Percentiles rank a stretch among this genome's conserved stretches.
Evolutionary conservation across 2,888 invertebrate species (phyloP).

Genomic region (Apodemia duryi): DNA sequence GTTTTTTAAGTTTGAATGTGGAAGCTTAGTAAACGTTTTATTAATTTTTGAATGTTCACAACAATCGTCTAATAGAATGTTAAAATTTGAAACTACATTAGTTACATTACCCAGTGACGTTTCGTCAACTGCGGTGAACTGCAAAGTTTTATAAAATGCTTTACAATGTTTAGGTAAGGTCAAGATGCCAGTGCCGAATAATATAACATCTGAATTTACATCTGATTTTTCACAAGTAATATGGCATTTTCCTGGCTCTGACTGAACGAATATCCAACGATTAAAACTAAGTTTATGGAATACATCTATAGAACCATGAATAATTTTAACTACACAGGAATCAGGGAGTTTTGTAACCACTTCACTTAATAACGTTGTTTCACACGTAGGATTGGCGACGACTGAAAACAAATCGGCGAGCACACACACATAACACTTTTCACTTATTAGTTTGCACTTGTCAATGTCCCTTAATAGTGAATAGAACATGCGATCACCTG

Average conservation of each 20-base stretch:
- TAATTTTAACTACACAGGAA: constrained; percentile 5
- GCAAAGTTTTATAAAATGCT: too few relatives aligned
- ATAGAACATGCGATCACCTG: constrained; percentile 10
- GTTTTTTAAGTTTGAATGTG: too few relatives aligned
- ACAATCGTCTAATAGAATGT: too few relatives aligned
- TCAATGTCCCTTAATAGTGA: constrained; percentile 7
- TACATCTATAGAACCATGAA: constrained; percentile 12
- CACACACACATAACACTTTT: constrained; percentile 16
- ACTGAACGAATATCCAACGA: not conserved
- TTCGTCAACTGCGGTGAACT: too few relatives aligned
- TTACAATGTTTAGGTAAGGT: not conserved
- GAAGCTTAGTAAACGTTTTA: too few relatives aligned
- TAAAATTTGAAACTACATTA: too few relatives aligned
- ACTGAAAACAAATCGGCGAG: constrained; percentile 4
- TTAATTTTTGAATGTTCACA: too few relatives aligned
- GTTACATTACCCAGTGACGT: too few relatives aligned
- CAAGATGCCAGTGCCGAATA: constrained; percentile 8
- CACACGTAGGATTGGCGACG: constrained; percentile 14
- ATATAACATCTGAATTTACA: constrained; percentile 4
- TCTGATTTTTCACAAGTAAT: not conserved
- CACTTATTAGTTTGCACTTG: constrained; percentile 11
- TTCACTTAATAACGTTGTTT: constrained; percentile 12
- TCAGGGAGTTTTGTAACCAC: constrained; percentile 10
- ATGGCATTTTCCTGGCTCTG: constrained; percentile 9
- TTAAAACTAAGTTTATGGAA: constrained; percentile 11